These are phyloP conservation scores for Engraulis encrasicolus DNA, from an alignment of 2,113 vertebrate genomes.

Conservation along the genomic window DNA sequence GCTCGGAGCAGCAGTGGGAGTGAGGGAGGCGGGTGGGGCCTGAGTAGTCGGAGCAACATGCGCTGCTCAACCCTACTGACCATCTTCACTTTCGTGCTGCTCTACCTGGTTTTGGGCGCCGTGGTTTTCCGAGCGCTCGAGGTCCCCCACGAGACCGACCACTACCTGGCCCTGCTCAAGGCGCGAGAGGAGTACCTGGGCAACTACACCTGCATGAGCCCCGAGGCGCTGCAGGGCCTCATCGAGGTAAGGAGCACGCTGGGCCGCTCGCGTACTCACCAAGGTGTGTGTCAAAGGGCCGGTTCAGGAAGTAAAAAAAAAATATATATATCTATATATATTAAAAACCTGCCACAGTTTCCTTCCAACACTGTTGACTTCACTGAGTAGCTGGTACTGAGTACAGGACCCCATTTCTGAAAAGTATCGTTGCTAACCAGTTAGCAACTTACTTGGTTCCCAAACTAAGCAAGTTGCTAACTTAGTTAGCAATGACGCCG, in stretches of 20 bases:
- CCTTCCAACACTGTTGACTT: too few species aligned
- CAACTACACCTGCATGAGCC: conserved; percentile 76
- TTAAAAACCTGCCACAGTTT: too few species aligned
- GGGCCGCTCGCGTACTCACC: too few species aligned
- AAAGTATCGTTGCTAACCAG: too few species aligned
- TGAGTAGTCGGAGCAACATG: conserved; percentile 69
- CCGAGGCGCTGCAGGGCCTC: conserved; percentile 69
- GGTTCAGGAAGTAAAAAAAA: too few species aligned
- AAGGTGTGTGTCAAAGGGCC: too few species aligned
- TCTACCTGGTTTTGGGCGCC: conserved; percentile 86
- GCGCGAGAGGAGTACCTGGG: conserved; percentile 72
- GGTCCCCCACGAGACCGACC: conserved; percentile 71
- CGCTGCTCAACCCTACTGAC: conserved; percentile 81
- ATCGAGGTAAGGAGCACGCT: conserved; percentile 77
- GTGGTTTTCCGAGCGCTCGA: conserved; percentile 85
- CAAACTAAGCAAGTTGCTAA: too few species aligned
- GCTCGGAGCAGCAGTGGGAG: conserved; percentile 47
- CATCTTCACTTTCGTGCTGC: conserved; percentile 79
- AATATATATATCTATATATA: too few species aligned
- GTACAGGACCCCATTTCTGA: too few species aligned
- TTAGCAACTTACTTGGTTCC: too few species aligned
- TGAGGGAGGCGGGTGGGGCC: conserved; percentile 35
- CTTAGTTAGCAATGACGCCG: too few species aligned
- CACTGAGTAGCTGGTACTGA: too few species aligned
- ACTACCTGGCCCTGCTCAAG: conserved; percentile 65